Percentiles rank a stretch among this genome's conserved stretches.
phyloP scores from a whole-genome alignment of 2,888 invertebrate genomes.

The Cheilosia pagana region DNA sequence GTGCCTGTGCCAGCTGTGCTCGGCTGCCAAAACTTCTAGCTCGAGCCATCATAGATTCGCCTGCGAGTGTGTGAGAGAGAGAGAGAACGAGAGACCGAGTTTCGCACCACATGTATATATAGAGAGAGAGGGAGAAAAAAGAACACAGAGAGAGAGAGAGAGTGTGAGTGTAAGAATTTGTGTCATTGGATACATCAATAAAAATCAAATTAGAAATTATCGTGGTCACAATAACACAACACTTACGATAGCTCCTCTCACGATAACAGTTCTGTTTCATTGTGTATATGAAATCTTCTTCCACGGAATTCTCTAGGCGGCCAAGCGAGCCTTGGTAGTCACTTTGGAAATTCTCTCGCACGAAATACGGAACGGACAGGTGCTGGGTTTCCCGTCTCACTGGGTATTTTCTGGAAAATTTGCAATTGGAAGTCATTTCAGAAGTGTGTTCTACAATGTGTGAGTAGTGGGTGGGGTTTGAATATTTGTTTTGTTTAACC shows the following conservation, averaged over 20 bases:
- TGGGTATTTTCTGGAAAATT: slow-evolving; percentile 84
- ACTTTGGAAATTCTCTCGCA: slow-evolving; percentile 92
- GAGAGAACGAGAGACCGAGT: slow-evolving; percentile 5
- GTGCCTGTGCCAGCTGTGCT: slow-evolving; percentile 91
- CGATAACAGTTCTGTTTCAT: slow-evolving; percentile 95
- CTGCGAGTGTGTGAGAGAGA: slow-evolving; percentile 83
- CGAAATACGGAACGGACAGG: slow-evolving; percentile 95
- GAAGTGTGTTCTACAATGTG: slow-evolving; percentile 53
- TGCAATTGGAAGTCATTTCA: slow-evolving; percentile 59
- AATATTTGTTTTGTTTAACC: slow-evolving; percentile 82
- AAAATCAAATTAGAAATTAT: slow-evolving; percentile 72
- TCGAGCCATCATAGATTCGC: slow-evolving; percentile 96
- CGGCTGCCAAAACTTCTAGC: slow-evolving; percentile 96
- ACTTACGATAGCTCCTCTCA: slow-evolving; percentile 91
- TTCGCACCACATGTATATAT: not conserved
- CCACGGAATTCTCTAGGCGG: slow-evolving; percentile 95
- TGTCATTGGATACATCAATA: slow-evolving; percentile 72
- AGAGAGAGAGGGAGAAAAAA: slow-evolving; percentile 43
- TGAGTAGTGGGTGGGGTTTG: slow-evolving; percentile 14
- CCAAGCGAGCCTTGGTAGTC: slow-evolving; percentile 95
- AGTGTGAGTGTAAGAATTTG: slow-evolving; percentile 72
- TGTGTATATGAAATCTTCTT: slow-evolving; percentile 95
- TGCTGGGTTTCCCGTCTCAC: slow-evolving; percentile 89
- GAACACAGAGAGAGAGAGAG: slow-evolving; percentile 46
- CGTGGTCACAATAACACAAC: slow-evolving; percentile 71